Evolutionary conservation across 2,888 invertebrate genomes (phyloP).

Genomic region (Strigamia maritima): DNA sequence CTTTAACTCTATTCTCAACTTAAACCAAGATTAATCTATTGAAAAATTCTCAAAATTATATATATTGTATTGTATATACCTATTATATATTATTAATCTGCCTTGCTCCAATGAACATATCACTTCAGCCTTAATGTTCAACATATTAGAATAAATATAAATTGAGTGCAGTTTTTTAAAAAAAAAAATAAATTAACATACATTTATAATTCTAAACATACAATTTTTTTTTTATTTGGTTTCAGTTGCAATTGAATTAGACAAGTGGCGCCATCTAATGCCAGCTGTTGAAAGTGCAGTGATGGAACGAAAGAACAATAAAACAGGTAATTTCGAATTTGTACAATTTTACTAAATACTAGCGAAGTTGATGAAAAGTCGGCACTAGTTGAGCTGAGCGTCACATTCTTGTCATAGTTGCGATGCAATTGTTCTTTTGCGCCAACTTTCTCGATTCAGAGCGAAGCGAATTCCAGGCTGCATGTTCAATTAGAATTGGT

Average conservation of each 20-base stretch:
- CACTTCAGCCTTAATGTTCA: too few relatives aligned
- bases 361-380: not conserved
- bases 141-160: too few relatives aligned
- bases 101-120: too few relatives aligned
- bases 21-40: not conserved
- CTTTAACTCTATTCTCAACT: not conserved
- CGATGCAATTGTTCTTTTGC: not conserved
- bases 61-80: too few relatives aligned
- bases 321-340: not conserved
- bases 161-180: too few relatives aligned
- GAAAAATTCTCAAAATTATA: too few relatives aligned
- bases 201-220: too few relatives aligned
- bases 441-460: not conserved
- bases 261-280: not conserved
- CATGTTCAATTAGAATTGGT: constrained; percentile 20
- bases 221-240: not conserved
- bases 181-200: too few relatives aligned
- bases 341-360: not conserved
- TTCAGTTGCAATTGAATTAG: constrained; percentile 1
- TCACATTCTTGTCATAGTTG: not conserved
- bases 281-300: not conserved
- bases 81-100: too few relatives aligned
- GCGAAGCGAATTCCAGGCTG: constrained; percentile 1
- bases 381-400: not conserved
- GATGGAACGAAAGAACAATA: not conserved